Base-by-base conservation (phyloP, 1,140 invertebrate species). In the Cotesia typhae region DNA sequence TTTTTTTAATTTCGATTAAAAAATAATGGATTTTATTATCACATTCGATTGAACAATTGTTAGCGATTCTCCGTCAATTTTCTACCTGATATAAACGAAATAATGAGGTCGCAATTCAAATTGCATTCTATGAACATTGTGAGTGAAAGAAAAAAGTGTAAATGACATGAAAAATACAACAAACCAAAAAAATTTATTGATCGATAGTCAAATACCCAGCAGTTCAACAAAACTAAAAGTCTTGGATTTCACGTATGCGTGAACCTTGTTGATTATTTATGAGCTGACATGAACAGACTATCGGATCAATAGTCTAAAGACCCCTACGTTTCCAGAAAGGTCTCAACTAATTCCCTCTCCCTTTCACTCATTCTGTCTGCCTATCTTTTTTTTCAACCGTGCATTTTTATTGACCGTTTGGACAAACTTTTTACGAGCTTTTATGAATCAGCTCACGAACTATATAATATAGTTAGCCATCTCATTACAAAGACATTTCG, bases 261-360 rank as follows among this genome's bases (percentile, higher is more conserved):
- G 70, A 20, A 66, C 63, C 63, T 71, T 65, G 65, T 71, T 66
- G 53, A 71, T 71, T 71, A 71, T 71, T 71, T 71, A 71, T 71
- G 70, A 71, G 61, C 20, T 3, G 7, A 63, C 55, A 51, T 7
- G 57, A 57, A 53, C n/a, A 57, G 36, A 57, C 51, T 57, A 35
- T n/a, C n/a, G 60, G 63, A 71, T 71, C 64, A 47, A 66, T 66
- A 66, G 64, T 20, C 41, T 47, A 28, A 5, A 47, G 38, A 28
- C 38, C 41, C 47, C 38, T 28, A 66, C 47, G 69, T 53, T 51
- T 64, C 59, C 47, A 64, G 41, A 70, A 61, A 70, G 69, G 59
- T 70, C 51, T 65, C 35, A 47, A 36, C 68, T 70, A 38, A 52
- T 36, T 64, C 68, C 38, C 37, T 69, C 35, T 55, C 57, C 10